Evolutionary conservation across 2,888 invertebrate genomes (phyloP).

Genomic region (Schizotus pectinicornis): DNA sequence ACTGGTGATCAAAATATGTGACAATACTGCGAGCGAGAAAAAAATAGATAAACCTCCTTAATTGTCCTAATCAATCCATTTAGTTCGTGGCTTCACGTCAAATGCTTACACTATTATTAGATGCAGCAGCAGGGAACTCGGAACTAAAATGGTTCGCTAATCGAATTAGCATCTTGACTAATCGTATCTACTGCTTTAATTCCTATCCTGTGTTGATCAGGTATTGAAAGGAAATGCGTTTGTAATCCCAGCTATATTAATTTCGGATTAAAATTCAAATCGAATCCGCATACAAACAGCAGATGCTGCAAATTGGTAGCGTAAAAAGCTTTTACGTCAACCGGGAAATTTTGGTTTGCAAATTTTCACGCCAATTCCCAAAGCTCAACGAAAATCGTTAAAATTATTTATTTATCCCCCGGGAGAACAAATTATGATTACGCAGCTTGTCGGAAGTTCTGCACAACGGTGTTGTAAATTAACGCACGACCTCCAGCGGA

Average conservation of each 20-base stretch:
- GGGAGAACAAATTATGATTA: constrained; percentile 53
- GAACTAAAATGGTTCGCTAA: too few relatives aligned
- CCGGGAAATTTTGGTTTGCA: constrained; percentile 4
- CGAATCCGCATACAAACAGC: constrained; percentile 9
- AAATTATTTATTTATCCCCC: constrained; percentile 52
- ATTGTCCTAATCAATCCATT: too few relatives aligned
- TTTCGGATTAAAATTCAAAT: constrained; percentile 20
- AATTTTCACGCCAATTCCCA: constrained; percentile 4
- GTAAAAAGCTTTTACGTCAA: constrained; percentile 3
- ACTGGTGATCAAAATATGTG: too few relatives aligned
- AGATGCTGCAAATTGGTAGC: constrained; percentile 8
- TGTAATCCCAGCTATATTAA: background rate
- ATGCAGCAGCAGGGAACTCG: too few relatives aligned
- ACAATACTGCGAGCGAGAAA: too few relatives aligned
- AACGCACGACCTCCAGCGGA: constrained; percentile 9
- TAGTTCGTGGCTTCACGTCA: too few relatives aligned
- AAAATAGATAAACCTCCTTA: too few relatives aligned
- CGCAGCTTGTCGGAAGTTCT: constrained; percentile 31
- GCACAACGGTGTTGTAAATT: constrained; percentile 4
- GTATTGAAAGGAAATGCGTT: too few relatives aligned
- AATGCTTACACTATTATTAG: too few relatives aligned
- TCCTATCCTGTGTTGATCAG: too few relatives aligned
- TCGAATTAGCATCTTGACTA: too few relatives aligned
- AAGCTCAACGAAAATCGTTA: constrained; percentile 38
- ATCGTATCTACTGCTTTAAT: too few relatives aligned